phyloP scores from a whole-genome alignment of 1,140 invertebrate species.

The Microplitis mediator region DNA sequence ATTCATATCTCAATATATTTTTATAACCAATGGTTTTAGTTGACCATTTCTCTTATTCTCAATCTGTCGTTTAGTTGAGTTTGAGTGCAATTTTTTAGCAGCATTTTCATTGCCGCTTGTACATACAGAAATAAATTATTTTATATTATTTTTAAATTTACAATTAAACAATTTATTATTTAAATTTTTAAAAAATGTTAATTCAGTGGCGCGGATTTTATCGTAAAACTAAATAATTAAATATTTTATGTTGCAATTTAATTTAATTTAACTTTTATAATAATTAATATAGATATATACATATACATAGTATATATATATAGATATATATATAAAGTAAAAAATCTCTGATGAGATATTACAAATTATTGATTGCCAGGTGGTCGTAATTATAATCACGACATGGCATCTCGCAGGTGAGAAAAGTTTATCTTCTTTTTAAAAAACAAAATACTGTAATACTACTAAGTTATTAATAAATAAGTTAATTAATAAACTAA shows the following conservation, averaged over 20 bases:
- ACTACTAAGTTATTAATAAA: neutral
- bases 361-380: slow-evolving; percentile 52
- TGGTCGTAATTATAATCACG: slow-evolving; percentile 49
- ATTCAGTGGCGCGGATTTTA: slow-evolving; percentile 25
- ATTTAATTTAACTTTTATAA: too few relatives aligned
- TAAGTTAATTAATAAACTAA: neutral
- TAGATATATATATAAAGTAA: neutral
- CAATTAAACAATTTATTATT: neutral
- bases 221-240: too few relatives aligned
- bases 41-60: too few relatives aligned
- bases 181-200: slow-evolving; percentile 15
- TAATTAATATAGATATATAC: too few relatives aligned
- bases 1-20: too few relatives aligned
- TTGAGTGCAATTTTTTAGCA: too few relatives aligned
- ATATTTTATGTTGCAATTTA: too few relatives aligned
- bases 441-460: slow-evolving; percentile 36
- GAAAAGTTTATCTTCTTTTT: slow-evolving; percentile 41
- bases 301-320: too few relatives aligned
- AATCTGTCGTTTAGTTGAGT: too few relatives aligned
- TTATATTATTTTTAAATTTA: neutral
- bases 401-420: slow-evolving; percentile 62
- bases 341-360: slow-evolving; percentile 34
- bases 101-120: too few relatives aligned
- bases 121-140: neutral
- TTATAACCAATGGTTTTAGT: too few relatives aligned